phyloP scores from a whole-genome alignment of 2,797 vertebrate species.

The Xenentodon cancila region DNA sequence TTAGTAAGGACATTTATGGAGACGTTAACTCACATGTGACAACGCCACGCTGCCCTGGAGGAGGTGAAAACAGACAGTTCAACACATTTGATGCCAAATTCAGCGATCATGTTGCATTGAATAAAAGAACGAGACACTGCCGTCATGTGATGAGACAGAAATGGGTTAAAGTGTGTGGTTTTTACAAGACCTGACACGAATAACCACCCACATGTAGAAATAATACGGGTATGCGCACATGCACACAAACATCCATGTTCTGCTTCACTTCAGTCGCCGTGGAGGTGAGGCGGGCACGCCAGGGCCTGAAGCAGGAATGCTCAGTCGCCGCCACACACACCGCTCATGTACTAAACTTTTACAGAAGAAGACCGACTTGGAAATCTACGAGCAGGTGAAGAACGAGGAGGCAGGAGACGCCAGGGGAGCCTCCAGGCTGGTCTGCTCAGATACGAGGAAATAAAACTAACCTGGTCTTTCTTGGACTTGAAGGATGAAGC shows the following conservation, averaged over 20 bases:
- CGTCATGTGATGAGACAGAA: neutral
- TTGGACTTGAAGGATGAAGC: slow-evolving; percentile 95
- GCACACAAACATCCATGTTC: neutral
- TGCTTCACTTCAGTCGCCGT: slow-evolving; percentile 13
- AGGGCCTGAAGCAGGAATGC: slow-evolving; percentile 73
- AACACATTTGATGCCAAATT: slow-evolving; percentile 38
- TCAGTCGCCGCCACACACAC: neutral
- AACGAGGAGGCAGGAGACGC: neutral
- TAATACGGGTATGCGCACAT: neutral
- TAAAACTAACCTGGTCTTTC: slow-evolving; percentile 90
- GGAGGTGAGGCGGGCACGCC: slow-evolving; percentile 45
- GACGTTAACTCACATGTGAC: slow-evolving; percentile 83
- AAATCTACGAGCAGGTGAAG: slow-evolving; percentile 5
- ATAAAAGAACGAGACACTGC: slow-evolving; percentile 13
- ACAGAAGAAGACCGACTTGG: neutral
- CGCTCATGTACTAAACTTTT: no score
- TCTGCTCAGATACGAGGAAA: no score
- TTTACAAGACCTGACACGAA: no score
- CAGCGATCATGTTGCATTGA: slow-evolving; percentile 14
- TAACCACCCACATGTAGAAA: neutral
- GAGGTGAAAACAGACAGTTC: slow-evolving; percentile 30
- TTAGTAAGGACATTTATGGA: slow-evolving; percentile 44
- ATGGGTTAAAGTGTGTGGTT: no score
- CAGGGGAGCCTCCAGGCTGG: neutral
- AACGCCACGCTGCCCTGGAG: slow-evolving; percentile 77